These are phyloP conservation scores for Heliconius ismenius DNA, from an alignment of 2,888 invertebrate species.

Conservation along the genomic window DNA sequence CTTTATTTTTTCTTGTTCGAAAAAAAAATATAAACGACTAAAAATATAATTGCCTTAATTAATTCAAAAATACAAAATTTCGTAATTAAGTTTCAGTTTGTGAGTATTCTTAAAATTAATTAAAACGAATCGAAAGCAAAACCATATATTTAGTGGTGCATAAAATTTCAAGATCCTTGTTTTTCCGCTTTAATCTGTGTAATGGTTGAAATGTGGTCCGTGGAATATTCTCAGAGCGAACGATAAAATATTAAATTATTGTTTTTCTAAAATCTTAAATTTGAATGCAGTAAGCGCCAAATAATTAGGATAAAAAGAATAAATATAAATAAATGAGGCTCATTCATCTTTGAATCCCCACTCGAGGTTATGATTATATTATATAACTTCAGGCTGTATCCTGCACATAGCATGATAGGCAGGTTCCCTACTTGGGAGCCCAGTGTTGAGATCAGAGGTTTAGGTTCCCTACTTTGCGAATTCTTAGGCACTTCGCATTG, in stretches of 20 bases:
- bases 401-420: too few species aligned
- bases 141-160: constrained; percentile 47
- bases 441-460: too few species aligned
- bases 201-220: constrained; percentile 66
- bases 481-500: too few species aligned
- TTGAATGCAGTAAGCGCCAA: background rate
- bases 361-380: too few species aligned
- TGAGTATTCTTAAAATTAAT: constrained; percentile 34
- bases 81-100: constrained; percentile 8
- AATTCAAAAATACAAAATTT: background rate
- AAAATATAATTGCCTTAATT: background rate
- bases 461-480: too few species aligned
- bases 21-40: background rate
- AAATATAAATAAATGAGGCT: background rate
- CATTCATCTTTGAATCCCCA: background rate
- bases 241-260: background rate
- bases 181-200: constrained; percentile 73
- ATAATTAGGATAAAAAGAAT: background rate
- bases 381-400: too few species aligned
- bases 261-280: background rate
- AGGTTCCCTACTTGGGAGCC: too few species aligned
- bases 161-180: constrained; percentile 58
- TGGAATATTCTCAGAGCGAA: constrained; percentile 46
- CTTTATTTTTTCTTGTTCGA: background rate
- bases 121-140: constrained; percentile 39